Conservation (phyloP, 2,113 vertebrate genomes). For the Scolopax mira region DNA sequence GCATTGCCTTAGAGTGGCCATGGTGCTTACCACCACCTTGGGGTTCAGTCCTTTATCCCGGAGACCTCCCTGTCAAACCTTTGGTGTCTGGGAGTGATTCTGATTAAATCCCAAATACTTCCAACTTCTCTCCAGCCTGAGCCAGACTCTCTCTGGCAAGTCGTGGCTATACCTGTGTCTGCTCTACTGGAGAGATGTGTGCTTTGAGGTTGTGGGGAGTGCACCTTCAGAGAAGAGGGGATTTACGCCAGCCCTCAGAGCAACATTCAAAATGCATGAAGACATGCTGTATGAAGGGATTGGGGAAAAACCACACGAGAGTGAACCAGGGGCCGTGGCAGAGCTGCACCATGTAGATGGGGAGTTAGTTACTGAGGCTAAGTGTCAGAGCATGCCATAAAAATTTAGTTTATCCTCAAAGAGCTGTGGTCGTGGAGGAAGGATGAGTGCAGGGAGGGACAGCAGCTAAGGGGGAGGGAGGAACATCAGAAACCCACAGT, state of each 20-base stretch:
- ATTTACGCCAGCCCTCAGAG: conserved; percentile 9
- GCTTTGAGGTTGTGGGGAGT: not conserved
- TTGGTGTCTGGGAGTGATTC: not conserved
- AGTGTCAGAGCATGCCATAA: conserved; percentile 14
- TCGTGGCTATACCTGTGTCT: accelerated
- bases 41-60: not conserved
- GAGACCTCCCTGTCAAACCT: not conserved
- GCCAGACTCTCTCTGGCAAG: not conserved
- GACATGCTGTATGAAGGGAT: conserved; percentile 1
- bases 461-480: not conserved
- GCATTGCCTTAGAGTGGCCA: not conserved
- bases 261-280: conserved; percentile 26
- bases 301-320: not conserved
- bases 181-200: not conserved
- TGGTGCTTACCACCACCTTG: not conserved
- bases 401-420: conserved; percentile 26
- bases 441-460: not conserved
- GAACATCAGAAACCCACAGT: not conserved
- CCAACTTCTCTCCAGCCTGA: not conserved
- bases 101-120: not conserved
- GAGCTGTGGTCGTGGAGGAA: not conserved
- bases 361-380: not conserved
- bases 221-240: not conserved
- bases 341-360: not conserved
- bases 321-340: not conserved